A percentile compares a stretch with the other conserved stretches of the same genome.
phyloP scores from a whole-genome alignment of 1,140 invertebrate species.

The Zaprionus africanus region DNA sequence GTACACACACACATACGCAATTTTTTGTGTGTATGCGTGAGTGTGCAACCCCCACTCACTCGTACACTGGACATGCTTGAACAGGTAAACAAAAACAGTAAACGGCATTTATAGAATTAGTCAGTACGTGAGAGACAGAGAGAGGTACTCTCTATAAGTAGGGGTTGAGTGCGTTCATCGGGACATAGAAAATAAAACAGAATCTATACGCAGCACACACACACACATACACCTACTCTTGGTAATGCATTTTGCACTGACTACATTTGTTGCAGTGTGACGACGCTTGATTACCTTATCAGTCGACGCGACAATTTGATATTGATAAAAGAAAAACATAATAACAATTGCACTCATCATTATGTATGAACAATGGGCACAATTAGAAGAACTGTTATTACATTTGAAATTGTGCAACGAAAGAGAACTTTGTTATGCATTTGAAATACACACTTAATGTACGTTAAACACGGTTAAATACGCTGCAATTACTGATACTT shows the following conservation, averaged over 20 bases:
- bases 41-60: constrained; percentile 24
- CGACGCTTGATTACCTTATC: constrained; percentile 44
- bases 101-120: constrained; percentile 45
- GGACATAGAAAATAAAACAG: constrained; percentile 18
- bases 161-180: constrained; percentile 40
- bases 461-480: neutral
- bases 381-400: neutral
- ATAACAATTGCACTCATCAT: constrained; percentile 28
- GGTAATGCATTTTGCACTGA: constrained; percentile 8
- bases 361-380: neutral
- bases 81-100: constrained; percentile 56
- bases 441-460: neutral
- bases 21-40: neutral
- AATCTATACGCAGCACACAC: constrained; percentile 7
- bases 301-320: constrained; percentile 19
- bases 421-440: neutral
- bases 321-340: constrained; percentile 31
- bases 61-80: constrained; percentile 1
- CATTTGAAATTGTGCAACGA: neutral
- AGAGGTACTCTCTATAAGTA: constrained; percentile 17
- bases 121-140: constrained; percentile 12
- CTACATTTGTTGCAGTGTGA: constrained; percentile 1
- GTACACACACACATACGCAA: constrained; percentile 13
- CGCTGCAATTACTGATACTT: neutral
- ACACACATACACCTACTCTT: neutral